These are phyloP conservation scores for Ormyrus labotus DNA, from an alignment of 2,888 invertebrate species.

Conservation along the genomic window DNA sequence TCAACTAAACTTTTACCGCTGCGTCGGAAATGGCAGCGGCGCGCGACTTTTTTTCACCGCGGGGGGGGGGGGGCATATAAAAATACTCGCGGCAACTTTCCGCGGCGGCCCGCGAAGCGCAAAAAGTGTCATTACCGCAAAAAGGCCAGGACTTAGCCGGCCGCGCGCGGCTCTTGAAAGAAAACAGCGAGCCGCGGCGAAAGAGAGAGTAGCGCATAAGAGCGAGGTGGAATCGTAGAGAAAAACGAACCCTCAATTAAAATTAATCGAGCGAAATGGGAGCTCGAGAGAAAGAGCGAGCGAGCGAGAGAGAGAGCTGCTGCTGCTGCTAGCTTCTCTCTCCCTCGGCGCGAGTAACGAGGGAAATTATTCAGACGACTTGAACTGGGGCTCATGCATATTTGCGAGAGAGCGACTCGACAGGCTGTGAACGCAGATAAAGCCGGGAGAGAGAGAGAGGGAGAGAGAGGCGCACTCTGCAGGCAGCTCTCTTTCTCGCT, in stretches of 20 bases:
- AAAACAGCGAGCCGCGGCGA: neutral
- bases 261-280: conserved; percentile 45
- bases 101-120: no score
- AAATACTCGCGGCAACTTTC: no score
- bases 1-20: no score
- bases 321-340: neutral
- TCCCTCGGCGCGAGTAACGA: conserved; percentile 13
- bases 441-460: neutral
- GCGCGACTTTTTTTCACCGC: no score
- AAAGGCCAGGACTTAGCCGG: no score
- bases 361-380: conserved; percentile 50
- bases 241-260: conserved; percentile 33
- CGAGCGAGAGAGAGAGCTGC: neutral
- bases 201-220: neutral
- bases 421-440: conserved; percentile 49
- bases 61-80: no score
- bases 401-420: conserved; percentile 39
- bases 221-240: neutral
- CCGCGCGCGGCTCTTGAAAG: no score
- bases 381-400: conserved; percentile 42
- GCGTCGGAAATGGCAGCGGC: no score
- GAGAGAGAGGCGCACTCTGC: no score
- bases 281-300: neutral
- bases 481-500: neutral
- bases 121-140: no score